These are phyloP conservation scores for Elanus axillaris DNA, from an alignment of 2,113 vertebrate species.

Conservation along the genomic window DNA sequence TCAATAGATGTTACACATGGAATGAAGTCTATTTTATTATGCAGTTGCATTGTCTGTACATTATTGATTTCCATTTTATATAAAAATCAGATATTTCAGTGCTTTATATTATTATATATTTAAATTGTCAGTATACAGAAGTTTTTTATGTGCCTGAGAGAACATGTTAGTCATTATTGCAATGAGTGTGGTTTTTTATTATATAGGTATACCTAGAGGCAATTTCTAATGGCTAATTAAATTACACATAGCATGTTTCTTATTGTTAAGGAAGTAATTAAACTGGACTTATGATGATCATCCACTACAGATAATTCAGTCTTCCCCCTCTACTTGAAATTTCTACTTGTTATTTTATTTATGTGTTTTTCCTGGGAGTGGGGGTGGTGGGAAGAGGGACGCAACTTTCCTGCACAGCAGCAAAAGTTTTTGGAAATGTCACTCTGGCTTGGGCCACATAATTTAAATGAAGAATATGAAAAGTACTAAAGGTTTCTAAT, in stretches of 20 bases:
- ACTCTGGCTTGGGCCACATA: fast-evolving
- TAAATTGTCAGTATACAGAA: neutral
- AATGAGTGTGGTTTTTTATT: neutral
- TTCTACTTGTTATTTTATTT: neutral
- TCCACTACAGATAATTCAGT: neutral
- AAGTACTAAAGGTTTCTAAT: neutral
- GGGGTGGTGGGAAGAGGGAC: neutral
- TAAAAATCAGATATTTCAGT: neutral
- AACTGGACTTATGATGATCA: neutral
- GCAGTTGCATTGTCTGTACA: neutral
- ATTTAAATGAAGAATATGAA: neutral
- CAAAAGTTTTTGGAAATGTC: neutral
- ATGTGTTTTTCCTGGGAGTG: neutral
- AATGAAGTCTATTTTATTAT: neutral
- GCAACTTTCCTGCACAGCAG: neutral
- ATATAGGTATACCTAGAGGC: neutral
- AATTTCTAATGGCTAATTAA: neutral
- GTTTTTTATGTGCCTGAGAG: neutral
- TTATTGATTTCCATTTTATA: neutral
- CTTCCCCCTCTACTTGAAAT: neutral
- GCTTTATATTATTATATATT: neutral
- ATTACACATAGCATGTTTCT: fast-evolving
- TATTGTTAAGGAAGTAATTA: neutral
- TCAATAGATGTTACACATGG: neutral
- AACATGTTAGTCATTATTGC: neutral